Evolutionary conservation across 2,888 invertebrate species (phyloP).

Genomic region (Pachliopta kotzebuea): DNA sequence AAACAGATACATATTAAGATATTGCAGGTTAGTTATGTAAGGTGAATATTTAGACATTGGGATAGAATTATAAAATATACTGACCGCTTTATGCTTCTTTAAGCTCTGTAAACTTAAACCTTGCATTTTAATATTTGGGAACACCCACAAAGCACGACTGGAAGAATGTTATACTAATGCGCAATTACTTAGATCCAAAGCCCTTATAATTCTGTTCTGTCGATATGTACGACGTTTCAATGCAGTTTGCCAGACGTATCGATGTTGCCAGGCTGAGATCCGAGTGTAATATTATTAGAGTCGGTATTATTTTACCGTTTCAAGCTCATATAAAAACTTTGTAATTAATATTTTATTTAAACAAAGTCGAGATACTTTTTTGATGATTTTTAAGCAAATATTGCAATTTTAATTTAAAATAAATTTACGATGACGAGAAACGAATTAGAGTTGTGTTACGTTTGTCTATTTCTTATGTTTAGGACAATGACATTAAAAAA

Average conservation of each 20-base stretch:
- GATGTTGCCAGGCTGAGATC: background rate
- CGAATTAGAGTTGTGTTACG: background rate
- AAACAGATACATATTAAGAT: constrained; percentile 7
- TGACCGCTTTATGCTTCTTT: constrained; percentile 90
- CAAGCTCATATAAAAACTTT: too few species aligned
- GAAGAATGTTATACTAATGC: background rate
- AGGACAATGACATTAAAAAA: constrained; percentile 24
- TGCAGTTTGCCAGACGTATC: background rate
- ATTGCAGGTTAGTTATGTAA: constrained; percentile 75
- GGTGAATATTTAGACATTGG: constrained; percentile 35
- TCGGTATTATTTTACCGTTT: too few species aligned
- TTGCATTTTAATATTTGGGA: constrained; percentile 80
- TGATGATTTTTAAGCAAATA: too few species aligned
- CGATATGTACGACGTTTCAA: constrained; percentile 19
- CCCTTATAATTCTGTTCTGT: background rate
- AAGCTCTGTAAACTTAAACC: constrained; percentile 85
- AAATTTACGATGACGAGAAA: background rate
- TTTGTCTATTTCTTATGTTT: background rate
- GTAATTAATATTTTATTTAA: too few species aligned
- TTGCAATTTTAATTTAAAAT: too few species aligned
- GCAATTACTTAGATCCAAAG: background rate
- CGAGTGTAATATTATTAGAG: too few species aligned
- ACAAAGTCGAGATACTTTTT: too few species aligned
- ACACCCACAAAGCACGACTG: background rate
- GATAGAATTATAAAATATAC: constrained; percentile 47